Evolutionary conservation across 2,797 vertebrate genomes (phyloP), one percentile per base, ranked within the genome.

Genomic region (Xerus rutilus): DNA sequence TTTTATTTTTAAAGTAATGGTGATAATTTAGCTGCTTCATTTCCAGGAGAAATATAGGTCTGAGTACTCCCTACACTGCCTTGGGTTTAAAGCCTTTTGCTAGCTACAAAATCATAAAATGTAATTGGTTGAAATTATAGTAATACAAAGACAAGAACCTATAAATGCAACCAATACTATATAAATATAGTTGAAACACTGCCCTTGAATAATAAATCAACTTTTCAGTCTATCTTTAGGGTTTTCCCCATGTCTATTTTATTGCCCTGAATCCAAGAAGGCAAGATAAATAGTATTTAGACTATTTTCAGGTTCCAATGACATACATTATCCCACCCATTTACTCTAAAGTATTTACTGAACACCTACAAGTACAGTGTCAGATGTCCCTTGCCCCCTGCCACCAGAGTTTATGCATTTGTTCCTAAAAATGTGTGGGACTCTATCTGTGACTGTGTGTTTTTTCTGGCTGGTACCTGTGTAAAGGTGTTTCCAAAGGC

Each of bases 161-260:
- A 8, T 86, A 64, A 89, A 69, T 65, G 14, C 39, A 43, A 43
- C 74, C 47, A 82, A 23, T 78, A 25, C 47, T 72, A 64, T 54
- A 57, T 67, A 95, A 92, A 73, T 94, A n/a, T 8, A 70, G 7
- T 67, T 86, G 94, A 79, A 86, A 35, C 83, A 73, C 2, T 90
- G 1, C n/a, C 28, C 73, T 94, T 35, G 47, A 85, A 47, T 72
- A 65, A 4, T 47, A 85, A 49, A 8, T 86, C 62, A 73, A 20
- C 14, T 81, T 89, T 47, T 84, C 67, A 49, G 23, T 77, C 43
- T 52, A n/a, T 47, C n/a, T 52, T 39, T 10, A 14, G 28, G 52
- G 12, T 35, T n/a, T 77, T 30, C 20, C n/a, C 13, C 9, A 17
- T 64, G 39, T 59, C 39, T 76, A n/a, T 67, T 35, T 91, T 76